phyloP scores from a whole-genome alignment of 2,888 invertebrate species.

The Campoplex capitator region DNA sequence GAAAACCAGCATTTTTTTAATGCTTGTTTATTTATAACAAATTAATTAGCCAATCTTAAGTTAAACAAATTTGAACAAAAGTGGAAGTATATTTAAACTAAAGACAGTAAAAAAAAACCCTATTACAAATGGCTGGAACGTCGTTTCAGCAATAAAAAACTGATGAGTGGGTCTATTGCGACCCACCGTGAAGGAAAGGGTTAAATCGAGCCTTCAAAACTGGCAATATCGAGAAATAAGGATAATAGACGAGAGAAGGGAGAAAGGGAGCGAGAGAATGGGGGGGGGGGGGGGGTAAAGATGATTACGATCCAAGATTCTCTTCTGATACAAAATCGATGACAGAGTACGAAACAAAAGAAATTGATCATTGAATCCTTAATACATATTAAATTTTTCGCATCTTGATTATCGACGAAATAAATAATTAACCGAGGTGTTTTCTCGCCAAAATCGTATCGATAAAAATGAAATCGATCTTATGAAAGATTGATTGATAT shows the following conservation, averaged over 20 bases:
- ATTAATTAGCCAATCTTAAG: no score
- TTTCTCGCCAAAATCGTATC: not conserved
- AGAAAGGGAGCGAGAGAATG: not conserved
- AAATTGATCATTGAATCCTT: slow-evolving; percentile 49
- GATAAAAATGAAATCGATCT: no score
- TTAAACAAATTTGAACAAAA: no score
- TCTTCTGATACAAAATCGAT: slow-evolving; percentile 42
- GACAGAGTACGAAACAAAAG: slow-evolving; percentile 21
- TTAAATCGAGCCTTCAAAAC: slow-evolving; percentile 62
- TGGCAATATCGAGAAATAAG: slow-evolving; percentile 2
- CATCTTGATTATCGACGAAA: slow-evolving; percentile 40
- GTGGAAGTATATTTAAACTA: no score
- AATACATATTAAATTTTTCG: slow-evolving; percentile 17
- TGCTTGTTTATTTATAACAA: no score
- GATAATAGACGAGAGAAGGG: no score
- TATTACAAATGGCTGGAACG: no score
- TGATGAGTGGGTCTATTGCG: no score
- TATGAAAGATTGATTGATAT: no score
- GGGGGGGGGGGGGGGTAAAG: not conserved
- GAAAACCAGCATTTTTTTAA: no score
- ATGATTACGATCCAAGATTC: slow-evolving; percentile 54
- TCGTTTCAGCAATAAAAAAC: no score
- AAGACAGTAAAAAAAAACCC: no score
- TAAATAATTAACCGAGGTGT: not conserved
- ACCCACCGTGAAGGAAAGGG: not conserved